Base-by-base conservation (phyloP, 2,797 vertebrate species). In the Protosalanx chinensis region DNA sequence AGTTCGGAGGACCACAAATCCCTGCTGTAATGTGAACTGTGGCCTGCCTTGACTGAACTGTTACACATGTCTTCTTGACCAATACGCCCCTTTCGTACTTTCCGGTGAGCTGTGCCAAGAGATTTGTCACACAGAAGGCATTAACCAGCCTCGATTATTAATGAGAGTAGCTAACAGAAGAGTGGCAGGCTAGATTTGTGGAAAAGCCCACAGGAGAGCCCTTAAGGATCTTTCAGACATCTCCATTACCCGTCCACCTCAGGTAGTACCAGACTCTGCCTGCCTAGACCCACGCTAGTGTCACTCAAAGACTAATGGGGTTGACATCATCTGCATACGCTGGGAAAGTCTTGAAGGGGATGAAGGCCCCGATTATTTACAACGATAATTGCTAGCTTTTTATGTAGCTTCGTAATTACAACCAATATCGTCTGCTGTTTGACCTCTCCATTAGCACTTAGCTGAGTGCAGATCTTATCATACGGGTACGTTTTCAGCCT, bases 121-220 rank as follows among this genome's bases (percentile, higher is more conserved):
- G 56, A 51, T 56, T 75, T 84, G 72, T 77, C 74, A 79, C 72
- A 82, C 80, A 73, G 64, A 69, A 80, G 76, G 79, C 81, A 83
- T 90, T 88, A 88, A 84, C 76, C 65, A 63, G 13, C 59, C 67
- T 90, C 71, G 69, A 87, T 91, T 90, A 89, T 92, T 89, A 87
- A 91, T 89, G 85, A 85, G 80, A 23, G 35, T 71, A 60, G 74
- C 79, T 74, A 87, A 79, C 79, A 78, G 76, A 61, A 29, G 71
- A 85, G 71, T 79, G 77, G 79, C 76, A 79, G 79, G 79, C 79
- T 72, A 73, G 81, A 77, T 82, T 79, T 79, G 78, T 74, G 68
- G 77, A 80, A 51, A 81, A 85, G 75, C 71, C 80, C 84, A 75
- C 78, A 76, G 73, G 87, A 87, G 82, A 81, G 56, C 68, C 79